Percentiles rank a stretch among this genome's conserved stretches.
These are phyloP conservation scores for Oxyura jamaicensis DNA, from an alignment of 2,113 vertebrate genomes.

Conservation along the genomic window DNA sequence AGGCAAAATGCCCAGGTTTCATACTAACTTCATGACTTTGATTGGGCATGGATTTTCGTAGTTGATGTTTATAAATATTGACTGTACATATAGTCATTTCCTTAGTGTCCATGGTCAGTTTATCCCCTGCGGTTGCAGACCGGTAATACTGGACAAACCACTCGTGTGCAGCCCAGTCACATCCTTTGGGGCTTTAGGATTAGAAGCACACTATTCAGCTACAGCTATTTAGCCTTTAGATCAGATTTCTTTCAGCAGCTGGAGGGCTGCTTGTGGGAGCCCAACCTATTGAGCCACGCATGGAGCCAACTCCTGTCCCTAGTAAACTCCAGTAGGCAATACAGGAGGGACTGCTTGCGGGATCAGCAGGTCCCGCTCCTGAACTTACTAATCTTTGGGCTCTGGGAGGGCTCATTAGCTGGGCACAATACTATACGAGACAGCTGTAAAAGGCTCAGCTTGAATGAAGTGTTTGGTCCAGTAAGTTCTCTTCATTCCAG, in stretches of 20 bases:
- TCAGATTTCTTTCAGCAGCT: not conserved
- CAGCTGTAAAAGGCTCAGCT: not conserved
- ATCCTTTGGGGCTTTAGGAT: not conserved
- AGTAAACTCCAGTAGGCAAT: not conserved
- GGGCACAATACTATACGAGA: not conserved
- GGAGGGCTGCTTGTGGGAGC: not conserved
- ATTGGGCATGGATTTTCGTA: not conserved
- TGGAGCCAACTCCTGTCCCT: rapidly evolving
- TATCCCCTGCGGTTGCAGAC: not conserved
- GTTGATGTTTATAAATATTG: not conserved
- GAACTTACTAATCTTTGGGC: not conserved
- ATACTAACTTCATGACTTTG: not conserved
- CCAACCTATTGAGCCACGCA: not conserved
- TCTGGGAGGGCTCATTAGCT: not conserved
- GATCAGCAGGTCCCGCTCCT: not conserved
- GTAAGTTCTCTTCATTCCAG: not conserved
- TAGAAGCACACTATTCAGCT: not conserved
- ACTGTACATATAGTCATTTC: not conserved
- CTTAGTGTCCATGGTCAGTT: rapidly evolving
- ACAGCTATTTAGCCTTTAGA: not conserved
- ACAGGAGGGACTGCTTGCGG: not conserved
- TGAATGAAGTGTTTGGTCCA: not conserved
- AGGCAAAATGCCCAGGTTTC: not conserved
- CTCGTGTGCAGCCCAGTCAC: not conserved
- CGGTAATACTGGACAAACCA: not conserved